phyloP scores from a whole-genome alignment of 2,797 vertebrate species.

The Neosilurus hyrtlii region DNA sequence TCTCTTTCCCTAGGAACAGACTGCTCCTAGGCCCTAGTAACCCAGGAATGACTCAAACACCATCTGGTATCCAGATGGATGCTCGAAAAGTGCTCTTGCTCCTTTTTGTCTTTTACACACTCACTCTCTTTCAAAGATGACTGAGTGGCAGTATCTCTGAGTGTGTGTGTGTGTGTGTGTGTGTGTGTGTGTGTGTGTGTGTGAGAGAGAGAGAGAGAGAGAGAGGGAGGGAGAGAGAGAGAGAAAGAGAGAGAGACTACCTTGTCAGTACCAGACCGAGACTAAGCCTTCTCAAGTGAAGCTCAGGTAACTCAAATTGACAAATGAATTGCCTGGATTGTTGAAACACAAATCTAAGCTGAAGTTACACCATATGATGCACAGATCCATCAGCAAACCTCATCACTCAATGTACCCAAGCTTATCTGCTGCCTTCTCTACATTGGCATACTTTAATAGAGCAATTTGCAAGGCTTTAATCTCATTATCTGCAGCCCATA shows the following conservation, averaged over 20 bases:
- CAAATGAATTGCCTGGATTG: neutral
- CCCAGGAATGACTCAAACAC: constrained; percentile 62
- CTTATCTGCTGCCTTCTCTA: constrained; percentile 15
- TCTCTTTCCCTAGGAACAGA: constrained; percentile 49
- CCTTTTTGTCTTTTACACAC: constrained; percentile 37
- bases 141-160: constrained; percentile 39
- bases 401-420: neutral
- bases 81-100: constrained; percentile 40
- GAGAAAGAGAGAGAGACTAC: too few species aligned
- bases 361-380: neutral
- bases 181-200: neutral
- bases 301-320: neutral
- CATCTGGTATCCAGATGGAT: constrained; percentile 66
- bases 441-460: constrained; percentile 29
- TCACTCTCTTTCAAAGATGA: constrained; percentile 49
- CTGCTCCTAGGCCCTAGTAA: constrained; percentile 60
- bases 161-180: constrained; percentile 12
- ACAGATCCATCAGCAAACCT: constrained; percentile 17
- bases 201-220: neutral
- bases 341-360: neutral
- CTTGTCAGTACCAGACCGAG: neutral
- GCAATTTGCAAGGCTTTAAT: constrained; percentile 18
- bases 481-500: constrained; percentile 27
- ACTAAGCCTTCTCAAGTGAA: neutral
- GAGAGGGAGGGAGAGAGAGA: too few species aligned